Base-by-base conservation (phyloP, 2,888 invertebrate species). In the Rutpela maculata region DNA sequence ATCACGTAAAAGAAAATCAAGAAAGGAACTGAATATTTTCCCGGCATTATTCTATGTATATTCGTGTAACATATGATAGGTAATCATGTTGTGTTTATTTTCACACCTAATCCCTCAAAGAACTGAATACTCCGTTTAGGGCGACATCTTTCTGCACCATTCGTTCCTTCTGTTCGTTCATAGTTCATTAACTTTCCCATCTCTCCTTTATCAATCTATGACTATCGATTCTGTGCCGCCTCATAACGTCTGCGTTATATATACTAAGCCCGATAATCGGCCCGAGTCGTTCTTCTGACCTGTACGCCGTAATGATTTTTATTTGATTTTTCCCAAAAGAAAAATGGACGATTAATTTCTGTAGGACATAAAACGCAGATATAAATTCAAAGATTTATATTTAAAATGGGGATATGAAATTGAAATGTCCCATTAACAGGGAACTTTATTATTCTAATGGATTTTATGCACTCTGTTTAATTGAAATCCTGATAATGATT, bases 181-280 rank as follows among this genome's bases (percentile, higher is more conserved):
- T 88, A 88, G 86, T 85, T 88, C 89, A 89, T 88, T 89, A 88
- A 86, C 83, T 88, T 88, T 87, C 86, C 82, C 87, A 87, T 88
- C 86, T 87, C 84, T 87, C 84, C 86, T 88, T 89, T 88, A 89
- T 88, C 88, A 88, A 88, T 88, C 87, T 86, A 86, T 86, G 86
- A 85, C 85, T 87, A 87, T 87, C 87, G 88, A 89, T 88, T 86
- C 83, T 74, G 82, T 86, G 84, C 84, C 86, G 84, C 84, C 83
- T 84, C 87, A 87, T 87, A 86, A 85, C 87, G 82, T 83, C 80
- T 79, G 78, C 81, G 84, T 85, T 85, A 85, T 83, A 85, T 83
- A 84, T 84, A 82, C 84, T 83, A 70, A 86, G 85, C 83, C 84
- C 85, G 85, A 87, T 78, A 80, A 77, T 81, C 77, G 76, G 56